Conservation (phyloP, 30 jellyfish, hydroid and myxozoan species). For the Turritopsis rubra region DNA sequence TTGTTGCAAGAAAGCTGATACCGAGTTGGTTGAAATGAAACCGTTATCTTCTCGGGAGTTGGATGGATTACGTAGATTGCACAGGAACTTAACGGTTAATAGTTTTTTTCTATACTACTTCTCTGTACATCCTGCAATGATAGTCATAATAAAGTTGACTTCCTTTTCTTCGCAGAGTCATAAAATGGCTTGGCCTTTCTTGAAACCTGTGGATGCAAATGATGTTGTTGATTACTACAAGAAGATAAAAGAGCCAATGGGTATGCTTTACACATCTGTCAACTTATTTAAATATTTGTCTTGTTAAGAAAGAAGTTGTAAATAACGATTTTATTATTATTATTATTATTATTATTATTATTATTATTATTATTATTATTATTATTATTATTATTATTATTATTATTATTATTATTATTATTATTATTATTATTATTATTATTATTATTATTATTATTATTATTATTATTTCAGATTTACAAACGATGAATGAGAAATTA, state of each 20-base stretch:
- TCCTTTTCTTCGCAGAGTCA: constrained; percentile 53
- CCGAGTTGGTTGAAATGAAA: constrained; percentile 64
- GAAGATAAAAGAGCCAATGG: constrained; percentile 93
- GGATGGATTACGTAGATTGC: constrained; percentile 85
- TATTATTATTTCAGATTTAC: constrained; percentile 52
- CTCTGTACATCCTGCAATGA: no score
- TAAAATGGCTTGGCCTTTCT: constrained; percentile 99
- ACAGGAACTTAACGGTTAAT: constrained; percentile 69
- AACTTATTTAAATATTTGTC: no score
- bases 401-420: no score
- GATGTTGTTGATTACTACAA: constrained; percentile 75
- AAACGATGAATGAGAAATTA: constrained; percentile 72
- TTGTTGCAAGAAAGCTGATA: constrained; percentile 52
- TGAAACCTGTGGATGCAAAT: constrained; percentile 77
- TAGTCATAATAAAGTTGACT: not conserved
- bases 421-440: no score
- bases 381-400: no score
- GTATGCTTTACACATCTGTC: constrained; percentile 45
- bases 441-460: no score
- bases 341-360: no score
- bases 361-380: no score
- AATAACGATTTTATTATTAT: no score
- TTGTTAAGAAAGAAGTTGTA: no score
- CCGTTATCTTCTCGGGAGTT: constrained; percentile 58
- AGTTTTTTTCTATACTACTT: no score